Percentiles rank a stretch among this genome's conserved stretches.
Conservation (phyloP, 2,113 vertebrate species). For the Triplophysa dalaica region DNA sequence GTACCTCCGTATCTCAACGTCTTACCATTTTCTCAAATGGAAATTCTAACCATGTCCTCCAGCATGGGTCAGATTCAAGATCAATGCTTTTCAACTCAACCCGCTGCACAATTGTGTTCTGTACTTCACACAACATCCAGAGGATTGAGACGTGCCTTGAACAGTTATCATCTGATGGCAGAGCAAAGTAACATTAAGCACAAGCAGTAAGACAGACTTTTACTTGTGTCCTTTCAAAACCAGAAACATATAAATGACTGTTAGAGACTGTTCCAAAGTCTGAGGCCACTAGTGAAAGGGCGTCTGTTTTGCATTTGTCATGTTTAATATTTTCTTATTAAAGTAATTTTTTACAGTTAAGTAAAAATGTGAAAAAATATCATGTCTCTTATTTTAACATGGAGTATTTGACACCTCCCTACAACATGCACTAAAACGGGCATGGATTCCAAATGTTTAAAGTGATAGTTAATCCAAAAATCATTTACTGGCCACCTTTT, state of each 20-base stretch:
- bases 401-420: no score
- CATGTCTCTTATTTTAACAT: no score
- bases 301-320: no score
- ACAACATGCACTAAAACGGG: no score
- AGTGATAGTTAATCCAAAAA: no score
- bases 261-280: background rate
- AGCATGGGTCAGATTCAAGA: conserved; percentile 33
- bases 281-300: no score
- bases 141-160: conserved; percentile 32
- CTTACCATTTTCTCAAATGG: conserved; percentile 25
- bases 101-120: conserved; percentile 23
- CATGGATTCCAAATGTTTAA: no score
- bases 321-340: no score
- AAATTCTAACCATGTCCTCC: conserved; percentile 27
- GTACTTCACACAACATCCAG: conserved; percentile 7
- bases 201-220: conserved; percentile 10
- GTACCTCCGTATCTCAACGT: conserved; percentile 12
- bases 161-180: conserved; percentile 25
- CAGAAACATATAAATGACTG: background rate
- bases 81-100: conserved; percentile 31
- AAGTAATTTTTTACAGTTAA: no score
- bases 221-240: background rate
- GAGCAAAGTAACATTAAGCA: conserved; percentile 28
- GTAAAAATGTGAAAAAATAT: no score
- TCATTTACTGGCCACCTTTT: no score